phyloP scores from a whole-genome alignment of 1,140 invertebrate species.

The Aporrectodea caliginosa region DNA sequence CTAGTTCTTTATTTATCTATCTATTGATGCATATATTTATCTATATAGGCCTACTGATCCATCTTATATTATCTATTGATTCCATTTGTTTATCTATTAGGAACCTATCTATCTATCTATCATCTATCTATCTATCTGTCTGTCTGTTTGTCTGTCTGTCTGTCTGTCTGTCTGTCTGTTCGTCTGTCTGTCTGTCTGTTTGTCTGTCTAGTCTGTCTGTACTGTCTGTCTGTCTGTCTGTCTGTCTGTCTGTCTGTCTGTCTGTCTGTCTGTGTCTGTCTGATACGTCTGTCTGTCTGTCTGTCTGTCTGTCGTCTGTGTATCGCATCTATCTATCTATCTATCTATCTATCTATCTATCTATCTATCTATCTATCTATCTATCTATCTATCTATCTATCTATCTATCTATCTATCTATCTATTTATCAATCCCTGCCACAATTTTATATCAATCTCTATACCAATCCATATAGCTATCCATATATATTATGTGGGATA shows the following conservation, averaged over 20 bases:
- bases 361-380: background rate
- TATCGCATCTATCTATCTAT: background rate
- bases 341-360: background rate
- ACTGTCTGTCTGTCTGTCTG: slow-evolving; percentile 1
- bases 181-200: background rate
- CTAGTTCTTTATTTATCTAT: no score
- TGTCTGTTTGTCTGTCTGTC: slow-evolving; percentile 26
- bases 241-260: background rate
- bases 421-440: background rate
- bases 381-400: background rate
- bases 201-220: slow-evolving; percentile 1
- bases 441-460: no score
- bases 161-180: slow-evolving; percentile 9
- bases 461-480: no score
- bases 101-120: slow-evolving; percentile 25
- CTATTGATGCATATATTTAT: no score
- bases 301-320: background rate
- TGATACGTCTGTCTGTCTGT: background rate
- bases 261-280: slow-evolving; percentile 1
- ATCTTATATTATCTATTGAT: no score
- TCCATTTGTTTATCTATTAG: no score
- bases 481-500: no score
- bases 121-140: slow-evolving; percentile 26
- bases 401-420: background rate
- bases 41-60: no score